Evolutionary conservation across 1,140 invertebrate genomes (phyloP).

Genomic region (Ditylenchus dipsaci): DNA sequence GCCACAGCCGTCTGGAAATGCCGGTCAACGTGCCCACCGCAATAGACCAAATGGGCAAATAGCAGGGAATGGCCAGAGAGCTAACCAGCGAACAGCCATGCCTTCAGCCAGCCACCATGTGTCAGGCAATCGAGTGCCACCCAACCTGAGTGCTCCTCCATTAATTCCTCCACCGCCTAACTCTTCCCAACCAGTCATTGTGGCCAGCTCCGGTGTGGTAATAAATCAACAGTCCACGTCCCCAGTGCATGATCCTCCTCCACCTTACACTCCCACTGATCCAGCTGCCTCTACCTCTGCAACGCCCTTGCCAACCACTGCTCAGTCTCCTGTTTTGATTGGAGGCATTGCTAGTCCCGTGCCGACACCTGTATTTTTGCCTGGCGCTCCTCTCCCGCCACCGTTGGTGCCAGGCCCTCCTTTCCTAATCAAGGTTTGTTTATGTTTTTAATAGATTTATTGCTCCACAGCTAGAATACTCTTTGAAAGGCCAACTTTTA

Average conservation of each 20-base stretch:
- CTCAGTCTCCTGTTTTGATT: background rate
- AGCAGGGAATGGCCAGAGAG: background rate
- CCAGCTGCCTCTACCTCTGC: constrained; percentile 12
- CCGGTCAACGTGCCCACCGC: background rate
- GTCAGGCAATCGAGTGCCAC: constrained; percentile 23
- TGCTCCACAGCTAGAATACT: no score
- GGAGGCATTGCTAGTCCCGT: background rate
- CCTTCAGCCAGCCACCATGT: background rate
- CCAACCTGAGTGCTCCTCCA: constrained; percentile 36
- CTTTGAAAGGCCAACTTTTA: no score
- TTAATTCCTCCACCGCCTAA: constrained; percentile 39
- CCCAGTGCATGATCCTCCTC: constrained; percentile 32
- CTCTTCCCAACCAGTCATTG: background rate
- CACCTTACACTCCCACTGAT: constrained; percentile 46
- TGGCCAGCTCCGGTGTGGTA: background rate
- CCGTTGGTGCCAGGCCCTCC: constrained; percentile 38
- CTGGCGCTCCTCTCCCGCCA: constrained; percentile 32
- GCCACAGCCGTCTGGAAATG: background rate
- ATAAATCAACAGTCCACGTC: background rate
- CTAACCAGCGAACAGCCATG: constrained; percentile 14
- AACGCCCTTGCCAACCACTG: background rate
- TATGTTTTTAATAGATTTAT: no score
- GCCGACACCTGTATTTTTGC: constrained; percentile 23
- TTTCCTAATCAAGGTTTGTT: constrained; percentile 23
- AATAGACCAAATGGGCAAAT: background rate